Evolutionary conservation across 2,113 vertebrate genomes (phyloP), one percentile per base, ranked within the genome.

Genomic region (Circaetus gallicus): DNA sequence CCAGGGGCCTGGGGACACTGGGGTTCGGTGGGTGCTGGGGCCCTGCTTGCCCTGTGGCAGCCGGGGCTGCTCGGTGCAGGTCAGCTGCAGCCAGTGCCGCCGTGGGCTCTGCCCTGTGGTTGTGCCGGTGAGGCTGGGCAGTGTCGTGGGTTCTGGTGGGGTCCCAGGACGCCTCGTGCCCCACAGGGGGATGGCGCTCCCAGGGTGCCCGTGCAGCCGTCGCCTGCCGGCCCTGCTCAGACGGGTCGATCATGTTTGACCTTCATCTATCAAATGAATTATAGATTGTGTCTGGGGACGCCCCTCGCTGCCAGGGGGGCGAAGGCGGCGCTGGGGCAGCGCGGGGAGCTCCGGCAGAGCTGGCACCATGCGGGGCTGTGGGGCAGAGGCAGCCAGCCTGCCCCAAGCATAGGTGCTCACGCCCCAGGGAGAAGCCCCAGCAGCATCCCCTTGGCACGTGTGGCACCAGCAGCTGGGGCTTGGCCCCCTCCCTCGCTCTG

Each of bases 391-490:
- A 3, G 18, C 49, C 38, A 38, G 34, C 21, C 42, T 18, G 53
- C 26, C 47, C 52, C 4, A 12, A 21, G 18, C 2, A 1, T 9
- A 20, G 36, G 16, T 11, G 40, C 47, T 62, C 7, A 9, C 7
- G 2, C 71, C 32, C 40, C 21, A 7, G 10, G 71, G 73, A 65
- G 67, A 40, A 6, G 3, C 20, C 21, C n/a, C 12, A 6, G 45
- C 42, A 7, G 36, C 3, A 8, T 56, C 52, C 53, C 47, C 38
- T 5, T 0, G 10, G 40, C 63, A 25, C 9, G 0, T 0, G 31
- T 13, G 28, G 50, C 86, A 36, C 1, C 16, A 34, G 28, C 58
- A 59, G 65, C n/a, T 5, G 28, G 11, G 45, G 34, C 56, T 47
- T 11, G 2, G 19, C 19, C n/a, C 45, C 16, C 21, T 43, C 53